These are phyloP conservation scores for Sinocyclocheilus anshuiensis DNA, from an alignment of 2,113 vertebrate genomes.

Conservation along the genomic window DNA sequence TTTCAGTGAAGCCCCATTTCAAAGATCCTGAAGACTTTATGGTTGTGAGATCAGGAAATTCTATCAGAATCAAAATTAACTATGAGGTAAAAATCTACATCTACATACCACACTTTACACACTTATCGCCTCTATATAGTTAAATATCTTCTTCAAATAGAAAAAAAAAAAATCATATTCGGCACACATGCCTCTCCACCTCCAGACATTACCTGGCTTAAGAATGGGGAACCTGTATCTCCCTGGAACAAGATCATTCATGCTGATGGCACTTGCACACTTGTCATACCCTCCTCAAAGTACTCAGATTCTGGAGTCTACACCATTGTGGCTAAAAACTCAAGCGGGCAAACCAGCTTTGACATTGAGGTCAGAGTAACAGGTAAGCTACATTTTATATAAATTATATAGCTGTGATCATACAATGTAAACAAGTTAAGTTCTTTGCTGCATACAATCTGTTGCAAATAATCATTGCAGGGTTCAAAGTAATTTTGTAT, in stretches of 20 bases:
- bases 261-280: slow-evolving; percentile 74
- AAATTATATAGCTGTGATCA: neutral
- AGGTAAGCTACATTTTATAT: slow-evolving; percentile 72
- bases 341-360: slow-evolving; percentile 72
- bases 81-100: slow-evolving; percentile 77
- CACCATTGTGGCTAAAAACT: slow-evolving; percentile 74
- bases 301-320: slow-evolving; percentile 79
- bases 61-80: slow-evolving; percentile 75
- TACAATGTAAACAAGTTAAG: neutral
- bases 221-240: slow-evolving; percentile 78
- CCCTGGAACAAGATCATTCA: slow-evolving; percentile 69
- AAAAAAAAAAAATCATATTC: neutral
- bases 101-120: neutral
- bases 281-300: slow-evolving; percentile 80
- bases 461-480: neutral
- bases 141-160: neutral
- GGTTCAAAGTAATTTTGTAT: neutral
- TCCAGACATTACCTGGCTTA: slow-evolving; percentile 82
- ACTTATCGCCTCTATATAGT: neutral
- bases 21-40: slow-evolving; percentile 75
- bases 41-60: slow-evolving; percentile 79
- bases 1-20: slow-evolving; percentile 79
- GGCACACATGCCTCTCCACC: slow-evolving; percentile 76
- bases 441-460: neutral
- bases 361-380: slow-evolving; percentile 80